Base-by-base conservation (phyloP, 2,797 vertebrate genomes). In the Anabas testudineus region DNA sequence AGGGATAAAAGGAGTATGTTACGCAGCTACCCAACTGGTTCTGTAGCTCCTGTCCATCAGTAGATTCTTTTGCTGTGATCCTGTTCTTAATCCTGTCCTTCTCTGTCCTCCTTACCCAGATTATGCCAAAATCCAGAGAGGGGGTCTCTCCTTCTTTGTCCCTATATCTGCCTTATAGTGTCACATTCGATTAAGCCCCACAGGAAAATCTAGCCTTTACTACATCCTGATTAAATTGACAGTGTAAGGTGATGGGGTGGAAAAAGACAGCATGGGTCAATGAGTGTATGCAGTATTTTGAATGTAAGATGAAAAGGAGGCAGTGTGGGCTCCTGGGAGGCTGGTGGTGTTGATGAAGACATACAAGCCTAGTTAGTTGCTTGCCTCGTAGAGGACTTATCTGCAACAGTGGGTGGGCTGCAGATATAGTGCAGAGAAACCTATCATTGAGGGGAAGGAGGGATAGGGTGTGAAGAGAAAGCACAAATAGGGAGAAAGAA, bases 1-100 rank as follows among this genome's bases (percentile, higher is more conserved):
- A 53, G 72, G 61, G 74, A 78, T 76, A 36, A 80, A 71, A 68
- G 67, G 43, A 65, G 21, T 51, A 61, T 62, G 59, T 24, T 70
- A 32, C 16, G 2, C 45, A 52, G 59, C 30, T 37, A 39, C 47
- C 58, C 42, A 54, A 58, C 57, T 61, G 49, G 46, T 57, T 80
- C 65, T 15, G 62, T 71, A 57, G 74, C 66, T 77, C 39, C 49
- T 26, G 55, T 69, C 74, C 70, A 80, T 87, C 75, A 79, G 61
- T 41, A 22, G 49, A 30, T 64, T 41, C 39, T 49, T 53, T 54
- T 56, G 34, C 57, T 78, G 73, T 57, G 72, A 83, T 86, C 64
- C 58, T 51, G 51, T 18, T 75, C 67, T 62, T 80, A 79, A 87
- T 85, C 81, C 64, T 10, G 47, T 70, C 74, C 74, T 76, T 51